Base-by-base conservation (phyloP, 30 jellyfish, hydroid and myxozoan genomes). In the Cassiopea xamachana region DNA sequence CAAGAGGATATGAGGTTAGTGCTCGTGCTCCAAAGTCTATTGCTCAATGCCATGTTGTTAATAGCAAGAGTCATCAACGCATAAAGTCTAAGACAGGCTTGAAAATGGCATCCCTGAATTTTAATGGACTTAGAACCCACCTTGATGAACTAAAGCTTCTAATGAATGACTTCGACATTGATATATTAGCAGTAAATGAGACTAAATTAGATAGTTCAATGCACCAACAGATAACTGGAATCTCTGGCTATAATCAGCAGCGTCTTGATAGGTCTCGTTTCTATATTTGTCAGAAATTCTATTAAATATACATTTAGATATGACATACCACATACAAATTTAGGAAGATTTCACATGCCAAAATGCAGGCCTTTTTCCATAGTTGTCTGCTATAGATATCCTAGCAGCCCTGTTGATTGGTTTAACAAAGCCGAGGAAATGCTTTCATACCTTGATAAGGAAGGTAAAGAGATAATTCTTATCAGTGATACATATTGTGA, bases 71-170 rank as follows among this genome's bases (percentile, higher is more conserved):
- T n/a, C 85, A 17, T 76, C 85, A 76, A 74, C 85, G 44, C 44
- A 1, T 15, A 5, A 74, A 74, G 7, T 5, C 1, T 27, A 76
- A 51, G 44, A 76, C 18, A 0, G 59, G 85, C 51, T 7, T 76
- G 71, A 8, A 75, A 46, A 76, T 76, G 12, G 85, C 85, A 76
- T 76, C 85, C 6, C 75, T 76, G 85, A 76, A 76, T 8, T 1
- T 76, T 8, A 18, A 27, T 27, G 75, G 85, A 8, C 85, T 76
- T 27, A n/a, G 73, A 2, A 76, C 75, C 44, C 85, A 76, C 85
- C 85, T 76, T 1, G 85, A 76, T 76, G 85, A 76, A 44, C 0
- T 76, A 10, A 1, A 1, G 51, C 1, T 76, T 1, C 18, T 76
- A 76, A n/a, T 27, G 12, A 76, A 8, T 7, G 75, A 76, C 85